phyloP scores from a whole-genome alignment of 92 coral and sea anemone genomes.

The Meandrina meandrites region DNA sequence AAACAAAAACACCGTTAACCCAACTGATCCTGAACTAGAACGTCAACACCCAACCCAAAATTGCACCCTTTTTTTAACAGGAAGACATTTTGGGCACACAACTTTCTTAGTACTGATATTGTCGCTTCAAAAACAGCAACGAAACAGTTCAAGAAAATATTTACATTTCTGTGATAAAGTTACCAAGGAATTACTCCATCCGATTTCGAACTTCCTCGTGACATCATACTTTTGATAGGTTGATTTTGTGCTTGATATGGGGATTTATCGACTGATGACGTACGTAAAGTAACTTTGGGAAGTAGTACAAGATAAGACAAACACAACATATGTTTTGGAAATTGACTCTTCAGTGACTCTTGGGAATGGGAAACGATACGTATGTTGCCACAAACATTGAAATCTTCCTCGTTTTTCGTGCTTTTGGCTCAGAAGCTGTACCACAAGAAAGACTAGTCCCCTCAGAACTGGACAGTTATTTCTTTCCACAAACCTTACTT shows the following conservation, averaged over 20 bases:
- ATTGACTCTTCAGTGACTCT: background rate
- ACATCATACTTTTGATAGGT: background rate
- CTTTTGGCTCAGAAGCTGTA: background rate
- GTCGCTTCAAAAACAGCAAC: too few species aligned
- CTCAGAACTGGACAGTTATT: background rate
- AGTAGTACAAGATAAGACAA: background rate
- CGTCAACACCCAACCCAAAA: background rate
- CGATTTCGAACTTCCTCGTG: background rate
- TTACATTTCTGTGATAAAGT: background rate
- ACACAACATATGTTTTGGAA: background rate
- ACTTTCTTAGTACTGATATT: too few species aligned
- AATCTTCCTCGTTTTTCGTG: background rate
- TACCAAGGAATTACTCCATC: background rate
- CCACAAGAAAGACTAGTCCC: background rate
- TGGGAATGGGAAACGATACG: background rate
- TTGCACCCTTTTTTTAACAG: background rate
- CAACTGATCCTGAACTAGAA: background rate
- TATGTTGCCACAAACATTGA: background rate
- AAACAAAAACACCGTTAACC: background rate
- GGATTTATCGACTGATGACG: background rate
- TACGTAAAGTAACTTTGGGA: background rate
- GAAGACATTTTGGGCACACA: background rate
- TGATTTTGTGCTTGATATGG: background rate
- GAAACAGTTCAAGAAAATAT: background rate
- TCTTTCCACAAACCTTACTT: background rate